A percentile compares a stretch with the other conserved stretches of the same genome.
These are phyloP conservation scores for Apotomis turbidana DNA, from an alignment of 2,888 invertebrate genomes.

Conservation along the genomic window DNA sequence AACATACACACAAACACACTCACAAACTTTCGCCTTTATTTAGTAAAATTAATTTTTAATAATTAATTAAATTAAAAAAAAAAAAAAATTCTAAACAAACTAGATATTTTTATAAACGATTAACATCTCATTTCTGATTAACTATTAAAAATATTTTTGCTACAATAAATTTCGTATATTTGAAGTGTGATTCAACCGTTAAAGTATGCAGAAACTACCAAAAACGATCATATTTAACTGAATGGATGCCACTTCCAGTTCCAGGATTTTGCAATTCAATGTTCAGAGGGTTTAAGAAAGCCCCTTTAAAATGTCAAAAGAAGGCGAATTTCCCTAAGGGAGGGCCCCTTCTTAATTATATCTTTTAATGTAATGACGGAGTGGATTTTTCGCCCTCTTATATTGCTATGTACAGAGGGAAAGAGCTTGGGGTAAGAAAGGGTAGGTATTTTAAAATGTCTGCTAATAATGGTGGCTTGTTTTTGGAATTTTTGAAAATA, in stretches of 20 bases:
- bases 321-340: conserved; percentile 79
- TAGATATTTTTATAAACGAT: no score
- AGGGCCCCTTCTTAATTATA: conserved; percentile 78
- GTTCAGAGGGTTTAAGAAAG: conserved; percentile 69
- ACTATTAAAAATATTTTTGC: no score
- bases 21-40: no score
- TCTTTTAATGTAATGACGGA: conserved; percentile 82
- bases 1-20: no score
- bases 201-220: background rate
- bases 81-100: no score
- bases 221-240: conserved; percentile 2
- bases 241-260: no score
- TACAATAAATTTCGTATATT: no score
- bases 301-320: conserved; percentile 82
- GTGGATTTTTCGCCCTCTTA: conserved; percentile 77
- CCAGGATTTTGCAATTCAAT: conserved; percentile 29
- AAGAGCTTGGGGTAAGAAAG: conserved; percentile 34
- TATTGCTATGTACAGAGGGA: conserved; percentile 56
- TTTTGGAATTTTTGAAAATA: background rate
- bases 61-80: no score
- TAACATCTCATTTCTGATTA: no score
- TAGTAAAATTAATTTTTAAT: no score
- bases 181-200: no score
- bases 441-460: conserved; percentile 32
- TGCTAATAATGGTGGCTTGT: background rate